phyloP scores from a whole-genome alignment of 2,113 vertebrate species.

The Australoheros scitulus region DNA sequence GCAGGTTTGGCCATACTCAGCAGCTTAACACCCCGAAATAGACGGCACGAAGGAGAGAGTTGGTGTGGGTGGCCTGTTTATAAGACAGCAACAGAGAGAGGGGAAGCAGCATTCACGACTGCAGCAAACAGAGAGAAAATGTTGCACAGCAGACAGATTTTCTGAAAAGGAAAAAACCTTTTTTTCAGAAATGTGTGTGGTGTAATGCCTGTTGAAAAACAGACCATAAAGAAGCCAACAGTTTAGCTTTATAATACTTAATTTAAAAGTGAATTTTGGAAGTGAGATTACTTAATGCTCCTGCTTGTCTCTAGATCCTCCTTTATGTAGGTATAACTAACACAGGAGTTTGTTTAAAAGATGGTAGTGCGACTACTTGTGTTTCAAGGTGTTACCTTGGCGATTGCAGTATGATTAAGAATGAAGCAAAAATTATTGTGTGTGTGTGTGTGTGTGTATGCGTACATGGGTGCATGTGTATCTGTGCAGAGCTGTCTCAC shows the following conservation, averaged over 20 bases:
- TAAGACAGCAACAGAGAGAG: conserved; percentile 11
- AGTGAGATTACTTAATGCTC: background rate
- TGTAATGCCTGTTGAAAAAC: background rate
- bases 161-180: background rate
- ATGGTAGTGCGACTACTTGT: background rate
- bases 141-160: background rate
- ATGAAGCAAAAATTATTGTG: background rate
- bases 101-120: background rate
- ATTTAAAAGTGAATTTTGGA: background rate
- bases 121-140: conserved; percentile 8
- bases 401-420: background rate
- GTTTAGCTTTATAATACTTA: background rate
- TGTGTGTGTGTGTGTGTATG: background rate
- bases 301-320: background rate
- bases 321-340: background rate
- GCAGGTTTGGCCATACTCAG: conserved; percentile 49
- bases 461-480: background rate
- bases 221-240: background rate
- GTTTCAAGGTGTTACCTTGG: background rate
- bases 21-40: conserved; percentile 57
- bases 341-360: background rate
- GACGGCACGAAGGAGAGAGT: conserved; percentile 28
- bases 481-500: conserved; percentile 20
- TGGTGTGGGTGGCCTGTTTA: conserved; percentile 46
- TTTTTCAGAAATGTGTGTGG: background rate